Evolutionary conservation across 2,888 invertebrate species (phyloP).

Genomic region (Zaprionus obscuricornis): DNA sequence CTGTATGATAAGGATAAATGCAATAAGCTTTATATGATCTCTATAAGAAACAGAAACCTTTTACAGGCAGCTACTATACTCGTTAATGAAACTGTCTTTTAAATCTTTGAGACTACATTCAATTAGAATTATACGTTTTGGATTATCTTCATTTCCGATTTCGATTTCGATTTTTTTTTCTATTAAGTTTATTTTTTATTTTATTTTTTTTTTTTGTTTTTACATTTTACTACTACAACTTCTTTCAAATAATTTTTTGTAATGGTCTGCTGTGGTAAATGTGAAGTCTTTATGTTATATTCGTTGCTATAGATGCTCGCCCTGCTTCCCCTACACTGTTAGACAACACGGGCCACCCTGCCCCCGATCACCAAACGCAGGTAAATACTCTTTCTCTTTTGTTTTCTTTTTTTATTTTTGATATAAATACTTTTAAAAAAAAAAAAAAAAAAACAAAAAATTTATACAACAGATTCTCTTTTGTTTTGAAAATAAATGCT

Average conservation of each 20-base stretch:
- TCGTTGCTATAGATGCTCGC: slow-evolving; percentile 97
- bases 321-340: slow-evolving; percentile 93
- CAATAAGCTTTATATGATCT: slow-evolving; percentile 10
- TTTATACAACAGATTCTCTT: slow-evolving; percentile 41
- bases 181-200: slow-evolving; percentile 16
- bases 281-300: slow-evolving; percentile 89
- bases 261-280: slow-evolving; percentile 85
- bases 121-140: slow-evolving; percentile 20
- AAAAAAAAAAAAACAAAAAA: slow-evolving; percentile 36
- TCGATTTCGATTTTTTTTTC: slow-evolving; percentile 18
- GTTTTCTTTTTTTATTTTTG: slow-evolving; percentile 56
- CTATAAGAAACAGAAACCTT: slow-evolving; percentile 37
- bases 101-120: slow-evolving; percentile 43
- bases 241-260: slow-evolving; percentile 81
- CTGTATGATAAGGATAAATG: no score
- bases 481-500: slow-evolving; percentile 47
- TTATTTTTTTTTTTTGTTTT: slow-evolving; percentile 29
- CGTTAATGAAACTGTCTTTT: slow-evolving; percentile 13
- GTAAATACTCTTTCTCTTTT: slow-evolving; percentile 85
- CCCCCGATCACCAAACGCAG: slow-evolving; percentile 89
- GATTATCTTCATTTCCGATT: slow-evolving; percentile 11
- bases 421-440: slow-evolving; percentile 57
- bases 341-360: slow-evolving; percentile 93
- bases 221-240: slow-evolving; percentile 69
- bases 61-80: slow-evolving; percentile 29